Percentiles rank a stretch among this genome's conserved stretches.
phyloP scores from a whole-genome alignment of 2,797 vertebrate species.

The Mareca strepera region DNA sequence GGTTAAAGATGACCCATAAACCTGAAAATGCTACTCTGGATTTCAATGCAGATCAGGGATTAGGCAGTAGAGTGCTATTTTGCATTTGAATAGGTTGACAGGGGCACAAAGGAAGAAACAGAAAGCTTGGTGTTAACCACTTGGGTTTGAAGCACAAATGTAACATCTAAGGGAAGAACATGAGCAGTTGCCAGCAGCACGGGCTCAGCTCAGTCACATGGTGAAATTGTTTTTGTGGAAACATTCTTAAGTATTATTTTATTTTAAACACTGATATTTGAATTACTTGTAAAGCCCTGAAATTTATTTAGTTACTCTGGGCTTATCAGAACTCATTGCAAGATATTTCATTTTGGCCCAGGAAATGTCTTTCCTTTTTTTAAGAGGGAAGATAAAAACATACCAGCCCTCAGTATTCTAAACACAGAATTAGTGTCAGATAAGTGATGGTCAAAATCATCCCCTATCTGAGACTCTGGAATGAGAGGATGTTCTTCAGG shows the following conservation, averaged over 20 bases:
- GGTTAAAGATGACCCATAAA: constrained; percentile 1
- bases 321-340: constrained; percentile 67
- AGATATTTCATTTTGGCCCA: constrained; percentile 56
- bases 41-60: constrained; percentile 44
- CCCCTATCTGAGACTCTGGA: constrained; percentile 48
- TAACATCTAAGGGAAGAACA: neutral
- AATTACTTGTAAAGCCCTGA: constrained; percentile 65
- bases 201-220: neutral
- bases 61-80: neutral
- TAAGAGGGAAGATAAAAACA: constrained; percentile 76
- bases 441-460: constrained; percentile 56
- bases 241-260: constrained; percentile 23
- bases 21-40: neutral
- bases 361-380: constrained; percentile 45
- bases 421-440: constrained; percentile 78
- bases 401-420: constrained; percentile 69
- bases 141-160: constrained; percentile 21
- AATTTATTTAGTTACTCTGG: constrained; percentile 61
- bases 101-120: constrained; percentile 20
- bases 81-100: constrained; percentile 21
- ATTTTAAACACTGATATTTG: constrained; percentile 70
- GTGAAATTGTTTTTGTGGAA: constrained; percentile 30
- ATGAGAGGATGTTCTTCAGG: constrained; percentile 48
- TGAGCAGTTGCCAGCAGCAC: constrained; percentile 16
- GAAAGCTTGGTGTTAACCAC: neutral